These are phyloP conservation scores for Rhincodon typus DNA, from an alignment of 2,797 vertebrate genomes.

Conservation along the genomic window DNA sequence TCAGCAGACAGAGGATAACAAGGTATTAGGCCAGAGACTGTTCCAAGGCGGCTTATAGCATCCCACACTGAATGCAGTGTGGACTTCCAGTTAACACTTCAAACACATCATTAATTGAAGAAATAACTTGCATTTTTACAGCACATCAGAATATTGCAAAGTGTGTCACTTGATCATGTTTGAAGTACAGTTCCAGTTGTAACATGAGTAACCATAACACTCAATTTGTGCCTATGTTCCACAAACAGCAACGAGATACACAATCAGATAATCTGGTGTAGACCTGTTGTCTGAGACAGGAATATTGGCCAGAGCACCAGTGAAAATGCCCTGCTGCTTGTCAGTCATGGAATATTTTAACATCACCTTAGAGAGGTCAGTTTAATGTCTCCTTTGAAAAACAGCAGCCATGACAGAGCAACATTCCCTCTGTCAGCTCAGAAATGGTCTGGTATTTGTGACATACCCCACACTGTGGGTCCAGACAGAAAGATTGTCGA, in stretches of 20 bases:
- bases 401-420: neutral
- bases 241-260: neutral
- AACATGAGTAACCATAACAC: neutral
- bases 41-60: neutral
- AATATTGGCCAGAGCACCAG: neutral
- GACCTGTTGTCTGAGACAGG: neutral
- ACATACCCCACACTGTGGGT: neutral
- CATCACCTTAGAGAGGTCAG: neutral
- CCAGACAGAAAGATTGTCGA: neutral
- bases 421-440: neutral
- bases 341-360: neutral
- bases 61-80: neutral
- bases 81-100: neutral
- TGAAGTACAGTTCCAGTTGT: neutral
- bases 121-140: neutral
- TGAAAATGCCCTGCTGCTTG: neutral
- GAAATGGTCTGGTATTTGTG: neutral
- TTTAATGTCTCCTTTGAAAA: neutral
- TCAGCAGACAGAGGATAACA: neutral
- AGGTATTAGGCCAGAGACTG: neutral
- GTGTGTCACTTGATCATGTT: neutral
- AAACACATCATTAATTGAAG: neutral
- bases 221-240: neutral
- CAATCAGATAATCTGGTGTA: neutral
- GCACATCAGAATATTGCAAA: neutral